phyloP scores from a whole-genome alignment of 2,888 invertebrate genomes.

The Callimorpha dominula region DNA sequence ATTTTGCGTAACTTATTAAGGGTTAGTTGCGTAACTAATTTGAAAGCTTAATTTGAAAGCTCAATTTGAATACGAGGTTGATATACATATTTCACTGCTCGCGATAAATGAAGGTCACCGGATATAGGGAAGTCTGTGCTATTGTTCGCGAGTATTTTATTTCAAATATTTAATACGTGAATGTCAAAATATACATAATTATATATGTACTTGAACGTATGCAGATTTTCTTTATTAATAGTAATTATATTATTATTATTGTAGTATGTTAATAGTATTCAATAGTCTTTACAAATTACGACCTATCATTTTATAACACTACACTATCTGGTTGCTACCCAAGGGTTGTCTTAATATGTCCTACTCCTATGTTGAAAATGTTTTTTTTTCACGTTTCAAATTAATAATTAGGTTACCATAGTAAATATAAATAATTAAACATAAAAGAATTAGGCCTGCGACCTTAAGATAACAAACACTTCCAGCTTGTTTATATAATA shows the following conservation, averaged over 20 bases:
- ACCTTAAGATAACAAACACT: not conserved
- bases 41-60: conserved; percentile 46
- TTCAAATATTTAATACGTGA: conserved; percentile 7
- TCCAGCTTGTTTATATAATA: not conserved
- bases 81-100: conserved; percentile 28
- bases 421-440: not conserved
- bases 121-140: conserved; percentile 42
- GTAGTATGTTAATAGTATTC: too few relatives aligned
- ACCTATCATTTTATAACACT: too few relatives aligned
- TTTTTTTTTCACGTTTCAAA: too few relatives aligned
- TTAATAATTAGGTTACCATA: too few relatives aligned
- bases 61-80: conserved; percentile 44
- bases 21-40: conserved; percentile 39
- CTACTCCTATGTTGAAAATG: too few relatives aligned
- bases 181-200: conserved; percentile 6
- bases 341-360: too few relatives aligned
- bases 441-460: not conserved
- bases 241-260: not conserved
- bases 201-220: conserved; percentile 2
- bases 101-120: conserved; percentile 39
- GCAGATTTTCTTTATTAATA: not conserved
- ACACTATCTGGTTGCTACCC: too few relatives aligned
- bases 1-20: conserved; percentile 35
- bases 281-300: too few relatives aligned
- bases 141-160: conserved; percentile 17